Conservation (phyloP, 1,140 invertebrate species). For the Ladona fulva region DNA sequence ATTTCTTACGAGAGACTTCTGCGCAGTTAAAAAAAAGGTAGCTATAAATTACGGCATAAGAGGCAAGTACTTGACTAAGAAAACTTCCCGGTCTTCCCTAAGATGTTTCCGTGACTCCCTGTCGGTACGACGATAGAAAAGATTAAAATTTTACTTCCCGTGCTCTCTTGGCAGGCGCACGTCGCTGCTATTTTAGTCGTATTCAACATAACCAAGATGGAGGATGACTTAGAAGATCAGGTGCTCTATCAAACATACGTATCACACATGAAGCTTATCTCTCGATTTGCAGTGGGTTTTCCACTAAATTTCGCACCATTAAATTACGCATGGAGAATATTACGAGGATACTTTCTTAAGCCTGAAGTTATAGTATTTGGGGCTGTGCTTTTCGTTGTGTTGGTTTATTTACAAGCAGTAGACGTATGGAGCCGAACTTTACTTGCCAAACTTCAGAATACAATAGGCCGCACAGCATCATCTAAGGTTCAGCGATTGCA, state of each 20-base stretch:
- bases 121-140: too few relatives aligned
- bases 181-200: slow-evolving; percentile 3
- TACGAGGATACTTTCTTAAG: slow-evolving; percentile 61
- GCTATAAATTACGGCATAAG: too few relatives aligned
- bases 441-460: slow-evolving; percentile 59
- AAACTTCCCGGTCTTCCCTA: too few relatives aligned
- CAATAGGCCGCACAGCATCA: slow-evolving; percentile 47
- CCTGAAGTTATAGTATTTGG: slow-evolving; percentile 62
- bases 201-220: slow-evolving; percentile 44
- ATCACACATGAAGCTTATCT: slow-evolving; percentile 71
- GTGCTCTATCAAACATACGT: slow-evolving; percentile 74
- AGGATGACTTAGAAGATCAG: slow-evolving; percentile 80
- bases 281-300: slow-evolving; percentile 62
- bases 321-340: slow-evolving; percentile 59
- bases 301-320: slow-evolving; percentile 48
- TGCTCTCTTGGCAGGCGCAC: not conserved
- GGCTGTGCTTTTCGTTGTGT: slow-evolving; percentile 53
- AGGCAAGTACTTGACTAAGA: too few relatives aligned
- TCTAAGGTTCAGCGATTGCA: slow-evolving; percentile 29
- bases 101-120: too few relatives aligned
- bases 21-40: too few relatives aligned
- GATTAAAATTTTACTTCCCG: not conserved
- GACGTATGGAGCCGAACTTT: slow-evolving; percentile 68
- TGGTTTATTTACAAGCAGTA: slow-evolving; percentile 63
- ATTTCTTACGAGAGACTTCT: too few relatives aligned